Conservation (phyloP, 1,140 invertebrate species). For the Habropoda laboriosa region DNA sequence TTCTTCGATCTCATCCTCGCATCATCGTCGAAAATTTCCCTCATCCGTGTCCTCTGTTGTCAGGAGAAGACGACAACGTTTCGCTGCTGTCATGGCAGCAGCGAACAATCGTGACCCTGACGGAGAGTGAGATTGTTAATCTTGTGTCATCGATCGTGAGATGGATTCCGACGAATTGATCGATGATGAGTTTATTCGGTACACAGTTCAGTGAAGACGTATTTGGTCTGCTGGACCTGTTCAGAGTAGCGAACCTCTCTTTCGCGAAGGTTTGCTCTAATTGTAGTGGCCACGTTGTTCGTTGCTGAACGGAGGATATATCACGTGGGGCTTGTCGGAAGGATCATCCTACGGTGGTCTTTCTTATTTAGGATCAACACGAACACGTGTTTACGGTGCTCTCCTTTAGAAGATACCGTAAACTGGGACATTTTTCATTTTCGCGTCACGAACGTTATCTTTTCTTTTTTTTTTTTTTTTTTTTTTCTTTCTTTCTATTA, state of each 20-base stretch:
- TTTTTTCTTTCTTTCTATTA: no score
- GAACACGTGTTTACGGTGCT: background rate
- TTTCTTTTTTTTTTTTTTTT: no score
- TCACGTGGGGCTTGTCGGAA: no score
- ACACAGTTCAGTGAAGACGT: background rate
- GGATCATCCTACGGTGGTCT: no score
- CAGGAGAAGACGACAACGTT: constrained; percentile 52
- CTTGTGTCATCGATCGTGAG: background rate
- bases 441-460: background rate
- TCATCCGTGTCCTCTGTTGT: constrained; percentile 42
- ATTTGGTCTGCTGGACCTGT: background rate
- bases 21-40: constrained; percentile 46
- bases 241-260: background rate
- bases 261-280: no score
- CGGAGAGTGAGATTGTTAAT: background rate
- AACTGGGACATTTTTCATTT: background rate
- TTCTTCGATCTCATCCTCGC: constrained; percentile 57
- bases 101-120: constrained; percentile 20
- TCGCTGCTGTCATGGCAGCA: constrained; percentile 9
- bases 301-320: no score
- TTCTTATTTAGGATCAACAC: no score
- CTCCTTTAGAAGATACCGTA: background rate
- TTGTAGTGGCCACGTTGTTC: no score
- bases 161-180: background rate
- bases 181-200: background rate